Evolutionary conservation across 2,888 invertebrate genomes (phyloP).

Genomic region (Stomorhina lunata): DNA sequence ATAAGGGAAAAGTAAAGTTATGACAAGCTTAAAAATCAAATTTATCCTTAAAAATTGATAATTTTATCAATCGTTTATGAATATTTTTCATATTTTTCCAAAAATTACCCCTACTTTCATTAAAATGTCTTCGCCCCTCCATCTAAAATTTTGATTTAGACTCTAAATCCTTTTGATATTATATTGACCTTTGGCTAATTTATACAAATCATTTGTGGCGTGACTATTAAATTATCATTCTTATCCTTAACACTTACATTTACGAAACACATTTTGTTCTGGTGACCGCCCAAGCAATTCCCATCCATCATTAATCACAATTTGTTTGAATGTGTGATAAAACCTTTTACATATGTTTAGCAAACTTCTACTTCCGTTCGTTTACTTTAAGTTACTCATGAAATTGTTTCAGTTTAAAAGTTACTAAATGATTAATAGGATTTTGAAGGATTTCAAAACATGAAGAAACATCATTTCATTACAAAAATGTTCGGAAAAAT

Average conservation of each 20-base stretch:
- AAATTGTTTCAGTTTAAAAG: conserved; percentile 37
- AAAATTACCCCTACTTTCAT: no score
- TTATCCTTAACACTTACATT: not conserved
- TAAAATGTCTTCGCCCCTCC: no score
- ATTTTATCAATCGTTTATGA: no score
- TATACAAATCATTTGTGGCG: conserved; percentile 50
- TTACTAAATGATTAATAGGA: conserved; percentile 34
- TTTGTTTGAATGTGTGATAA: conserved; percentile 57
- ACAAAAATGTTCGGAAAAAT: no score
- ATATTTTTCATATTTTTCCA: no score
- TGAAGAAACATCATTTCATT: not conserved
- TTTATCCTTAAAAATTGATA: no score
- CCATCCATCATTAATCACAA: conserved; percentile 68
- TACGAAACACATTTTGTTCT: no score
- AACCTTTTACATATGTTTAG: conserved; percentile 60
- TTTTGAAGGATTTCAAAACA: not conserved
- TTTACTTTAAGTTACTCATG: not conserved
- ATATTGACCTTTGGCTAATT: conserved; percentile 52
- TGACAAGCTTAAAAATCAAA: no score
- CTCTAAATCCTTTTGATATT: not conserved
- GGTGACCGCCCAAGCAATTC: no score
- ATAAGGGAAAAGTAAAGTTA: no score
- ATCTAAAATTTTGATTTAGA: not conserved
- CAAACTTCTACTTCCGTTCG: conserved; percentile 36
- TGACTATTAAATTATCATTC: conserved; percentile 41